Evolutionary conservation across 2,888 invertebrate genomes (phyloP).

Genomic region (Syrista parreyssii): DNA sequence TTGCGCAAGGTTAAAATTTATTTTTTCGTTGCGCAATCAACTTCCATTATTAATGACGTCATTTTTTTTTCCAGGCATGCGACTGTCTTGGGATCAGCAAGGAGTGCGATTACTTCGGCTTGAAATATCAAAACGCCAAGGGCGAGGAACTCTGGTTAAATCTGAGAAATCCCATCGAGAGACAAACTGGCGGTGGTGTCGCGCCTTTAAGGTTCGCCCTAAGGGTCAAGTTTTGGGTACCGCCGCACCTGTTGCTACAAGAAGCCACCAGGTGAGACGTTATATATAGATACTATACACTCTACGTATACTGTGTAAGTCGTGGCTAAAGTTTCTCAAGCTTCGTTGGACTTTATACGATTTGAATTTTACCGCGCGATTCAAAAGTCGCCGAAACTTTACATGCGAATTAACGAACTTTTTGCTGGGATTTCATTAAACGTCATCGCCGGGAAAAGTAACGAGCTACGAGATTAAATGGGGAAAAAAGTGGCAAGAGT

Average conservation of each 20-base stretch:
- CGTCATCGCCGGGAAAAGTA: not conserved
- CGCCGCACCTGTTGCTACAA: slow-evolving; percentile 86
- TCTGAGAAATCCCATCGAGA: slow-evolving; percentile 83
- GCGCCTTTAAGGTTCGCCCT: slow-evolving; percentile 76
- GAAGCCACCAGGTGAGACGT: slow-evolving; percentile 78
- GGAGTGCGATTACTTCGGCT: slow-evolving; percentile 90
- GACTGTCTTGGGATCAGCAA: slow-evolving; percentile 84
- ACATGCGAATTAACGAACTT: not conserved
- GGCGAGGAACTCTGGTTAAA: slow-evolving; percentile 89
- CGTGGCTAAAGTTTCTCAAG: not conserved
- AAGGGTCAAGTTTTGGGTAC: slow-evolving; percentile 91
- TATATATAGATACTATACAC: not conserved
- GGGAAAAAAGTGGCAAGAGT: not conserved
- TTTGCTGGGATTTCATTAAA: not conserved
- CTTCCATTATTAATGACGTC: not conserved
- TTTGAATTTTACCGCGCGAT: not conserved
- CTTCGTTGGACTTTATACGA: not conserved
- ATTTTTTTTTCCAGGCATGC: slow-evolving; percentile 75
- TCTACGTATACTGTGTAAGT: not conserved
- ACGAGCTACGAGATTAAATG: not conserved
- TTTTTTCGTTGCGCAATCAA: not conserved
- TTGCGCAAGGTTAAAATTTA: not conserved
- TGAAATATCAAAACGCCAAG: slow-evolving; percentile 75
- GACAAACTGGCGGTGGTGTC: slow-evolving; percentile 77
- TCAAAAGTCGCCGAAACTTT: not conserved